Evolutionary conservation across 2,888 invertebrate genomes (phyloP).

Genomic region (Drosophila barbarae): DNA sequence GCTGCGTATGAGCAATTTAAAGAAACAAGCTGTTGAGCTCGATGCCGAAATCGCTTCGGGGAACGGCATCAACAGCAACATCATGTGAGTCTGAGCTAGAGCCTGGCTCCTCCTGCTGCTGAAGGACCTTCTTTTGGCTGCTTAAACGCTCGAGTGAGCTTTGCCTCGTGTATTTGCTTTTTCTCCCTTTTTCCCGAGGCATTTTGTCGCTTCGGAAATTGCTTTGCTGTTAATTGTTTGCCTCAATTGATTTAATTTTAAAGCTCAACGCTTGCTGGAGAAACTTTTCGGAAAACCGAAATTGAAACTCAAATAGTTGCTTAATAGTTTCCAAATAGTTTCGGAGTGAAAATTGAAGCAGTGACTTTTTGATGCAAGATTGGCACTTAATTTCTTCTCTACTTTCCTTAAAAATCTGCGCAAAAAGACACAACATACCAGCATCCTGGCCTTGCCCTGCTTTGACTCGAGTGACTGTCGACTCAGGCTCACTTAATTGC

Average conservation of each 20-base stretch:
- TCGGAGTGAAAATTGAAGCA: constrained; percentile 11
- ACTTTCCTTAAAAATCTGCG: constrained; percentile 38
- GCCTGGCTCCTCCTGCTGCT: constrained; percentile 2
- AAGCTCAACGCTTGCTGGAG: constrained; percentile 49
- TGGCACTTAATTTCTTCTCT: not conserved
- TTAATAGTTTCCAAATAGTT: constrained; percentile 54
- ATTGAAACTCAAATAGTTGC: constrained; percentile 53
- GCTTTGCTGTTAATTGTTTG: constrained; percentile 67
- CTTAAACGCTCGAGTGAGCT: constrained; percentile 56
- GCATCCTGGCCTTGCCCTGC: constrained; percentile 36
- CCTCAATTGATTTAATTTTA: constrained; percentile 63
- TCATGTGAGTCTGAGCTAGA: constrained; percentile 22
- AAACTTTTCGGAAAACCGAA: constrained; percentile 34
- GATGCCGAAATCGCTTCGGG: constrained; percentile 41
- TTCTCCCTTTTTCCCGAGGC: constrained; percentile 32
- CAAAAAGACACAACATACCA: constrained; percentile 47
- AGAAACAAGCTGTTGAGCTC: constrained; percentile 23
- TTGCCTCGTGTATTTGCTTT: constrained; percentile 37
- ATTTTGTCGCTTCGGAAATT: constrained; percentile 65
- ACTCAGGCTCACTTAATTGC: constrained; percentile 70
- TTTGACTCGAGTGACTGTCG: constrained; percentile 54
- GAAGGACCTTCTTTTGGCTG: constrained; percentile 33
- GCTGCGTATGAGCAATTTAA: constrained; percentile 56
- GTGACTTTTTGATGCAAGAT: constrained; percentile 8
- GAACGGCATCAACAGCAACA: constrained; percentile 13